Base-by-base conservation (phyloP, 2,113 vertebrate species). In the Lophura nycthemera region DNA sequence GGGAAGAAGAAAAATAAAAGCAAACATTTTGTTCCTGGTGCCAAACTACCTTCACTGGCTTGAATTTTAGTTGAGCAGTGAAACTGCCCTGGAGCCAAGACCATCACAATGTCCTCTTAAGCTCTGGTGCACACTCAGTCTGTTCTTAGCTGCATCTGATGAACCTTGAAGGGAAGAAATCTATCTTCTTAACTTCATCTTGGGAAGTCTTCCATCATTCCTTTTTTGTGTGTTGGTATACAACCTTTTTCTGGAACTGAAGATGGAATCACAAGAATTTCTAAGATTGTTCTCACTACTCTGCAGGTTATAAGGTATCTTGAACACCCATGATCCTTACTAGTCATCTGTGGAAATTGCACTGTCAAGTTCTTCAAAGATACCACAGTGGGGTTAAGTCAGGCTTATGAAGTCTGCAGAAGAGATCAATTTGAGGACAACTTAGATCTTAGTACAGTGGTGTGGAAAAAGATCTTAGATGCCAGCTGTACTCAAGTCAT, bases 241-340 rank as follows among this genome's bases (percentile, higher is more conserved):
- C 72, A 93, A 1, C 56, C 15, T 83, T 67, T 60, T 81, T 87
- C 74, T 81, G 87, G 79, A 92, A 81, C 21, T 42, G 89, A 71
- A 83, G 75, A 83, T 45, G 71, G 66, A 43, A 83, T 72, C 34
- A 59, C 69, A 75, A 74, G 89, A 85, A 95, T 83, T 88, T 91
- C 83, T 93, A 77, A 78, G 79, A 93, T 52, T 91, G 65, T 83
- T 95, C 85, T 95, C 13, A 0, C 69, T 78, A 0, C 80, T 80
- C 93, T 69, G 50, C 83, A 72, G 89, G 85, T 86, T 94, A 88
- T 57, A 88, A 82, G 88, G 88, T 96, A 95, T 86, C 95, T 88
- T 17, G 43, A 88, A 75, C 66, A 75, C 34, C 81, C 69, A 3
- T 77, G 82, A 70, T 88, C 57, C 76, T 66, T 93, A 84, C n/a